phyloP scores from a whole-genome alignment of 30 jellyfish, hydroid and myxozoan species.

The Phacellophora camtschatica region DNA sequence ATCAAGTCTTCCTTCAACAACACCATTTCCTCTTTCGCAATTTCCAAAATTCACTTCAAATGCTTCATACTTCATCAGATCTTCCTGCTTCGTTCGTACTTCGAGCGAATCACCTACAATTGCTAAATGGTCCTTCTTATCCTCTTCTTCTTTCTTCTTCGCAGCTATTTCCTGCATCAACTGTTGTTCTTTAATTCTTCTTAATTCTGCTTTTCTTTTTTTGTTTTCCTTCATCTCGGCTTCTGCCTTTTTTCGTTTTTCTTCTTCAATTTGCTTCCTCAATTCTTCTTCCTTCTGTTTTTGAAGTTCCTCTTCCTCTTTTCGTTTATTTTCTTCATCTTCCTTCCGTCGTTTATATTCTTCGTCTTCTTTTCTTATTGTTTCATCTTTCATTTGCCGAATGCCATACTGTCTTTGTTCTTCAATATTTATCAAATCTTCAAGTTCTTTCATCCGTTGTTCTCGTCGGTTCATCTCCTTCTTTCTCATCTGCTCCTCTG shows the following conservation, averaged over 20 bases:
- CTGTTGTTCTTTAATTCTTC: constrained; percentile 51
- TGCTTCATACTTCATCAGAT: constrained; percentile 19
- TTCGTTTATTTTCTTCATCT: constrained; percentile 8
- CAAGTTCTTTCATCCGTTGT: constrained; percentile 65
- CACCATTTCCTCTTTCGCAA: constrained; percentile 43
- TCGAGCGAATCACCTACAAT: constrained; percentile 18
- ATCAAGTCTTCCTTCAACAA: not conserved
- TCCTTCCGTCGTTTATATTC: constrained; percentile 13
- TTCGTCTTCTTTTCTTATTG: not conserved
- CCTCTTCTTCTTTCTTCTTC: constrained; percentile 54
- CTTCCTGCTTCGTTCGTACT: not conserved
- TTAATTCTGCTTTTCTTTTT: constrained; percentile 59
- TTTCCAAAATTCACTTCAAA: constrained; percentile 57
- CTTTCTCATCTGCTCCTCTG: constrained; percentile 44
- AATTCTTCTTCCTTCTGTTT: constrained; percentile 42
- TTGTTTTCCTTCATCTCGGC: constrained; percentile 60
- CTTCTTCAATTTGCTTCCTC: constrained; percentile 34
- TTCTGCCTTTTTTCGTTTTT: constrained; percentile 50
- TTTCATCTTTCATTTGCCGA: constrained; percentile 24
- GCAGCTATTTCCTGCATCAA: constrained; percentile 40
- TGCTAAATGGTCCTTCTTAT: constrained; percentile 1
- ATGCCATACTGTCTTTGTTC: constrained; percentile 38
- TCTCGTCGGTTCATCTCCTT: constrained; percentile 41
- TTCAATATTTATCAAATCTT: constrained; percentile 22
- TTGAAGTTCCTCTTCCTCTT: constrained; percentile 49